Percentiles rank a stretch among this genome's conserved stretches.
These are phyloP conservation scores for Melinopterus prodromus DNA, from an alignment of 2,888 invertebrate genomes.

Conservation along the genomic window DNA sequence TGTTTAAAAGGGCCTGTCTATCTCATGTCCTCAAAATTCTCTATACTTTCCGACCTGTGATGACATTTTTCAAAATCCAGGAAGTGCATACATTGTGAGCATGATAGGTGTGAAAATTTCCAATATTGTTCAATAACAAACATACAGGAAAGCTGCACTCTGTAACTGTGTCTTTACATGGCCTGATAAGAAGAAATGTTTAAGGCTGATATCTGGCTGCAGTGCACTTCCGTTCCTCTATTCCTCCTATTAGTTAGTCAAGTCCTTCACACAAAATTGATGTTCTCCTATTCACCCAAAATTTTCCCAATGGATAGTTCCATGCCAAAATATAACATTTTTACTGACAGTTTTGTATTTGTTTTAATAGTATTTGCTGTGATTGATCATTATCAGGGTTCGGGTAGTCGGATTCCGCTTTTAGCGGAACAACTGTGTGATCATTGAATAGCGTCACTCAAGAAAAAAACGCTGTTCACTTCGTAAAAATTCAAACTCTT, in stretches of 20 bases:
- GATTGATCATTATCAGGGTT: too few species aligned
- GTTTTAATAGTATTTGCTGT: too few species aligned
- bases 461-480: too few species aligned
- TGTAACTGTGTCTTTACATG: conserved; percentile 34
- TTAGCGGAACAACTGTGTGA: too few species aligned
- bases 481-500: too few species aligned
- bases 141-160: conserved; percentile 32
- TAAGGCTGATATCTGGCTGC: conserved; percentile 34
- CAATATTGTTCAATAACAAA: conserved; percentile 5
- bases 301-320: conserved; percentile 27
- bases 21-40: not conserved
- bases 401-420: too few species aligned
- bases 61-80: conserved; percentile 19
- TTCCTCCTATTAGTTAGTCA: not conserved
- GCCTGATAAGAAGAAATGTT: conserved; percentile 28
- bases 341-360: not conserved
- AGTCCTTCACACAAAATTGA: not conserved
- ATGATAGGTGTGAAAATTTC: conserved; percentile 39
- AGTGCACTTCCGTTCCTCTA: conserved; percentile 31
- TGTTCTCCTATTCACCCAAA: conserved; percentile 18
- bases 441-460: too few species aligned
- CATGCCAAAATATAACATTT: conserved; percentile 18
- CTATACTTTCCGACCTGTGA: conserved; percentile 5
- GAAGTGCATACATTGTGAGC: conserved; percentile 42
- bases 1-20: not conserved